These are phyloP conservation scores for Baronia brevicornis DNA, from an alignment of 2,888 invertebrate species.

Conservation along the genomic window DNA sequence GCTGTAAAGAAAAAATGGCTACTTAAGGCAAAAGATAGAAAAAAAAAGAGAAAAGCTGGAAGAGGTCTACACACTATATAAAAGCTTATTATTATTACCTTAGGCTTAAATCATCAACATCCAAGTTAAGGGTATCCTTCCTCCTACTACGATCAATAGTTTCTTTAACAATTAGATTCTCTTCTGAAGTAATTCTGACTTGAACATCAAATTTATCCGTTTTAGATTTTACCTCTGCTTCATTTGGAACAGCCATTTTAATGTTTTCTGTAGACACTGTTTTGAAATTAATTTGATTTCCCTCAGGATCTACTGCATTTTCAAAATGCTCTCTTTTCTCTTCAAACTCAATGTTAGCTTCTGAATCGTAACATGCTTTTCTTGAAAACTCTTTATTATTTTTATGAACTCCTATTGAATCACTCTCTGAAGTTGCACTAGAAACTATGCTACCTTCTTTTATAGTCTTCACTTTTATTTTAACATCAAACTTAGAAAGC, in stretches of 20 bases:
- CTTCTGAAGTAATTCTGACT: slow-evolving; percentile 68
- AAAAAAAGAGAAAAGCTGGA: no score
- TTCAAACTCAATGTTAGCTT: slow-evolving; percentile 34
- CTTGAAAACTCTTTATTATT: slow-evolving; percentile 26
- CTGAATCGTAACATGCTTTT: slow-evolving; percentile 28
- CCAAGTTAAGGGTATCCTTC: slow-evolving; percentile 65
- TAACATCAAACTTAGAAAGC: slow-evolving; percentile 71
- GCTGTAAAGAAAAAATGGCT: no score
- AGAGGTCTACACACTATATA: no score
- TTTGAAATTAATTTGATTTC: slow-evolving; percentile 43
- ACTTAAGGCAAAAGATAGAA: no score
- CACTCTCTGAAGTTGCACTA: slow-evolving; percentile 57
- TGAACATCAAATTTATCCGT: slow-evolving; percentile 67
- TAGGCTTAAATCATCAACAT: slow-evolving; percentile 72
- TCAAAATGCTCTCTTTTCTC: slow-evolving; percentile 45
- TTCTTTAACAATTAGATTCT: slow-evolving; percentile 61
- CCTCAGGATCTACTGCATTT: slow-evolving; percentile 32
- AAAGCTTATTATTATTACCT: no score
- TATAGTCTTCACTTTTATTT: slow-evolving; percentile 66
- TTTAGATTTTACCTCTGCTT: slow-evolving; percentile 54
- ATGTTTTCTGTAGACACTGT: slow-evolving; percentile 51
- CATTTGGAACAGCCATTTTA: slow-evolving; percentile 68
- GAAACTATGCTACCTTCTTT: slow-evolving; percentile 54
- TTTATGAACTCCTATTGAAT: slow-evolving; percentile 37
- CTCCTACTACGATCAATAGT: slow-evolving; percentile 41